Base-by-base conservation (phyloP, 2,797 vertebrate genomes). In the Morus bassanus region DNA sequence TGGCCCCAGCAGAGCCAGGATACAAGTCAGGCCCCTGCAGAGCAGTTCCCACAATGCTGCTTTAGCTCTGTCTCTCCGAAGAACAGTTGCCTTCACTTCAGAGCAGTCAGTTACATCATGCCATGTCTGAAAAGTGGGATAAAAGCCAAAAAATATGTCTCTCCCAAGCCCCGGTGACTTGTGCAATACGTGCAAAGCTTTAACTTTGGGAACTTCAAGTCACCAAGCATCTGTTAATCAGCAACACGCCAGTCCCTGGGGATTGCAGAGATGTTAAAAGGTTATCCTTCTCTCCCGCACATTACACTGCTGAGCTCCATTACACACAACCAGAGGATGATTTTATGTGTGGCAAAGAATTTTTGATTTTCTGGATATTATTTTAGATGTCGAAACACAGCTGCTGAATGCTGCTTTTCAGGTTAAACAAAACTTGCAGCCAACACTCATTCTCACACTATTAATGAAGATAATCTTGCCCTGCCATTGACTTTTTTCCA, bases 381-480 rank as follows among this genome's bases (percentile, higher is more conserved):
- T 89, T 89, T 92, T 70, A 87, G 88, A 89, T 63, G 88, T 87
- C 70, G 72, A 89, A 95, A 82, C 14, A 45, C 88, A 92, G 88
- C 74, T 88, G 82, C 81, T 64, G 91, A 89, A 89, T 50, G 86
- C 86, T 85, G 60, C 72, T 85, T 87, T 93, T 92, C 90, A 88
- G 84, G 72, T 93, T 91, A 93, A 94, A 86, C 74, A 82, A 77
- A 96, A 94, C 88, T 82, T 45, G 59, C 67, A 87, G 88, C 93
- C 92, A 82, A 37, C 92, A 59, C 91, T 94, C 84, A 67, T 89
- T 93, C 82, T 89, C 85, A 93, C 61, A 85, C 89, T 92, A 37
- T 94, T 97, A 97, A 95, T 74, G 96, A 93, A 92, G 87, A 93
- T 95, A 96, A 96, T 93, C 91, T 91, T 96, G 93, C 85, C 73